phyloP scores from a whole-genome alignment of 2,113 vertebrate species.

The Hippocampus guttulatus region DNA sequence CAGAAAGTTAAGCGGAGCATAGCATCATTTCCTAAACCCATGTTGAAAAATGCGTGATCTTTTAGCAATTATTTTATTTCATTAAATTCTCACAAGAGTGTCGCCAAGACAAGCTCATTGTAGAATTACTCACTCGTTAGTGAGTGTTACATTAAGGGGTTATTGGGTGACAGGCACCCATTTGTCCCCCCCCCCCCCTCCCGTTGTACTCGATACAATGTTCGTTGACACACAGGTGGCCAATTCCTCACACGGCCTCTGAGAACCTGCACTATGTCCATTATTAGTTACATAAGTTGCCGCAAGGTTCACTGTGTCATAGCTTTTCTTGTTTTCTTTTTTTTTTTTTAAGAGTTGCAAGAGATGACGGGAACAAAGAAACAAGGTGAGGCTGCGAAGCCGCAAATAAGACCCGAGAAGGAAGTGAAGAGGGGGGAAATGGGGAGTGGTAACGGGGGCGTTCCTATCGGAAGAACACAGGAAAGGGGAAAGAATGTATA shows the following conservation, averaged over 20 bases:
- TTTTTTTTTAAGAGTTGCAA: background rate
- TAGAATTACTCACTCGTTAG: background rate
- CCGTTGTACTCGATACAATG: constrained; percentile 2
- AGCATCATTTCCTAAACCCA: background rate
- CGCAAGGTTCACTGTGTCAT: constrained; percentile 59
- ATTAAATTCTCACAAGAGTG: background rate
- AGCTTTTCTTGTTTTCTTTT: constrained; percentile 22
- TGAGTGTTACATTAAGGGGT: background rate
- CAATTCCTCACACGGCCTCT: constrained; percentile 54
- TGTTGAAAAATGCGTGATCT: background rate
- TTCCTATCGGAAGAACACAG: constrained; percentile 32
- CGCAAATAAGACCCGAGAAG: constrained; percentile 1
- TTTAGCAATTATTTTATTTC: background rate
- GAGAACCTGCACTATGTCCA: constrained; percentile 37
- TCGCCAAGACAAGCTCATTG: background rate
- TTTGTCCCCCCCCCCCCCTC: background rate
- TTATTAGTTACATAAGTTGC: constrained; percentile 46
- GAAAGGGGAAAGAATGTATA: constrained; percentile 46
- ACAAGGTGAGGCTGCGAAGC: constrained; percentile 5
- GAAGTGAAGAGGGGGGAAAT: constrained; percentile 17
- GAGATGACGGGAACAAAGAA: background rate
- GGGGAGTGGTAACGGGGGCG: constrained; percentile 10
- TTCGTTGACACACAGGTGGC: constrained; percentile 36
- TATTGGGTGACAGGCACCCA: background rate
- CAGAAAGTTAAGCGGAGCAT: background rate